phyloP scores from a whole-genome alignment of 1,140 invertebrate genomes.

The Choristoneura fumiferana region DNA sequence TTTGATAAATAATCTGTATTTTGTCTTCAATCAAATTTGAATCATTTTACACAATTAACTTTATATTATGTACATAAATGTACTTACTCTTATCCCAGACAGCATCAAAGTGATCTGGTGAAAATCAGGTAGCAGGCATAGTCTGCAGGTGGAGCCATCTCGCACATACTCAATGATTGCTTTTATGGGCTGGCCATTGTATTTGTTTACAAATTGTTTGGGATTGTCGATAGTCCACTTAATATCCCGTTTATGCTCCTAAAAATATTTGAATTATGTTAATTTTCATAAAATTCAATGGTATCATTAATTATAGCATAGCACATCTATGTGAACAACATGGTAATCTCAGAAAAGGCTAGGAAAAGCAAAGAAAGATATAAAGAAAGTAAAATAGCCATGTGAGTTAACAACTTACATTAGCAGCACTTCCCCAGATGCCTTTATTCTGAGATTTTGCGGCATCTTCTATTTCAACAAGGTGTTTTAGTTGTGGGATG shows the following conservation, averaged over 20 bases:
- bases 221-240: constrained; percentile 91
- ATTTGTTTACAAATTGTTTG: constrained; percentile 82
- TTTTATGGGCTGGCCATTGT: constrained; percentile 63
- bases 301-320: too few species aligned
- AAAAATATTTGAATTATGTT: constrained; percentile 25
- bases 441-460: constrained; percentile 94
- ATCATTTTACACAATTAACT: too few species aligned
- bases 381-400: too few species aligned
- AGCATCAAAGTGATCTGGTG: constrained; percentile 96
- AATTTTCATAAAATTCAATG: neutral
- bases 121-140: constrained; percentile 91
- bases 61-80: too few species aligned
- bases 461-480: constrained; percentile 93
- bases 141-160: constrained; percentile 96
- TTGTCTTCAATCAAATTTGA: too few species aligned
- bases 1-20: too few species aligned
- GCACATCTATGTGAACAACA: too few species aligned
- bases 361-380: too few species aligned
- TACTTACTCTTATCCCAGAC: constrained; percentile 91
- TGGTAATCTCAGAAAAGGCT: too few species aligned
- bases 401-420: constrained; percentile 45
- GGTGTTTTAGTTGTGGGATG: constrained; percentile 81
- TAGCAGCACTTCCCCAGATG: constrained; percentile 83
- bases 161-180: constrained; percentile 97
- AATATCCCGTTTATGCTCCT: constrained; percentile 87